Evolutionary conservation across 2,113 vertebrate species (phyloP), one percentile per base, ranked within the genome.

Genomic region (Caretta caretta): DNA sequence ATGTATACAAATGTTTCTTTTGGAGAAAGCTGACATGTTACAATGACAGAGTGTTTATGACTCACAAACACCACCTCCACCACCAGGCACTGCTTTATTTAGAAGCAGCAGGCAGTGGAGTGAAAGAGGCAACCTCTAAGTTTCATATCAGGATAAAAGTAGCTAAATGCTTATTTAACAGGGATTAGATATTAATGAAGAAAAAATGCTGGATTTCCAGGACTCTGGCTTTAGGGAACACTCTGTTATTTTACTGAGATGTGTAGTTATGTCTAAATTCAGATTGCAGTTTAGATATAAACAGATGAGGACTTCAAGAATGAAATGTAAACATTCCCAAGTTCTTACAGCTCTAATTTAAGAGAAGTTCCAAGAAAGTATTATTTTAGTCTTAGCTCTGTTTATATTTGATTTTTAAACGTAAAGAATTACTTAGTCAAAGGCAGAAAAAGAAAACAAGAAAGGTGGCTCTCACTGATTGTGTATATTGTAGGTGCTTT

Each of bases 1-100:
- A 97, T 95, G 96, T 97, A 96, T 96, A 98, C 97, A 97, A 98
- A 97, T 98, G 96, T 97, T 98, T 96, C 96, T 97, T 98, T 97
- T 95, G 97, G 98, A 96, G 92, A 97, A 94, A 98, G 97, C 92
- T 97, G 97, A 97, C 94, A 92, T 92, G 94, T 94, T 98, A 96
- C 92, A 97, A 96, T 96, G 97, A 97, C 97, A 97, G 95, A 97
- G 95, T 97, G 96, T 97, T 97, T 98, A 97, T 98, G 97, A 97
- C 96, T 98, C 97, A 96, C 89, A 96, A 89, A 97, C 97, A 93
- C 97, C 97, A 94, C 94, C 92, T 95, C 96, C 95, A 27, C 94
- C 53, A 95, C 96, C 93, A 94, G 94, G 94, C 95, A 92, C 87
- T 86, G 96, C 97, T 97, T 96, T 98, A 98, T 98, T 98, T 98